phyloP scores from a whole-genome alignment of 2,797 vertebrate species.

The Melopsittacus undulatus region DNA sequence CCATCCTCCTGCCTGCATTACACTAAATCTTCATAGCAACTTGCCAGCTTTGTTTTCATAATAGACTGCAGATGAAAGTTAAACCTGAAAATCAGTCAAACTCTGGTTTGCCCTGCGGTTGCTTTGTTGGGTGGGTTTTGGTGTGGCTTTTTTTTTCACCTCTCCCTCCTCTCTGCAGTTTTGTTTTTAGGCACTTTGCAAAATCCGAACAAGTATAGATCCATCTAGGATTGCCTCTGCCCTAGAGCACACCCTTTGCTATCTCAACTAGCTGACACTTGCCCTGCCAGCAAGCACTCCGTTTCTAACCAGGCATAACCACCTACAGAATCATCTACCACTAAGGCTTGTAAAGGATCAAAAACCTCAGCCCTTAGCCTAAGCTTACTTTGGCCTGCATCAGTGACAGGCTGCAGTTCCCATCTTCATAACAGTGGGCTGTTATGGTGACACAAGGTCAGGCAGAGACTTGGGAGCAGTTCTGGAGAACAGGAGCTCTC shows the following conservation, averaged over 20 bases:
- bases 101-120: not conserved
- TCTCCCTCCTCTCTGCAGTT: not conserved
- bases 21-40: conserved; percentile 2
- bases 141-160: not conserved
- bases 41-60: conserved; percentile 40
- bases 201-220: conserved; percentile 22
- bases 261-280: not conserved
- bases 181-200: not conserved
- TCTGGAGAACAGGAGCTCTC: not conserved
- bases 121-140: not conserved
- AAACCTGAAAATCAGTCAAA: conserved; percentile 49
- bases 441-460: not conserved
- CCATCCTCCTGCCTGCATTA: conserved; percentile 1
- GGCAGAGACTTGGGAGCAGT: not conserved
- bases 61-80: not conserved
- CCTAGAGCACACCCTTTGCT: not conserved
- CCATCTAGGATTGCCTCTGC: not conserved
- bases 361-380: not conserved
- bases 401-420: not conserved
- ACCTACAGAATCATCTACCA: not conserved
- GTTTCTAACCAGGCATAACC: not conserved
- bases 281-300: not conserved
- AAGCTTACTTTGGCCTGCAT: not conserved
- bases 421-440: accelerated
- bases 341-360: not conserved